phyloP scores from a whole-genome alignment of 2,888 invertebrate genomes.

The Eupithecia subfuscata region DNA sequence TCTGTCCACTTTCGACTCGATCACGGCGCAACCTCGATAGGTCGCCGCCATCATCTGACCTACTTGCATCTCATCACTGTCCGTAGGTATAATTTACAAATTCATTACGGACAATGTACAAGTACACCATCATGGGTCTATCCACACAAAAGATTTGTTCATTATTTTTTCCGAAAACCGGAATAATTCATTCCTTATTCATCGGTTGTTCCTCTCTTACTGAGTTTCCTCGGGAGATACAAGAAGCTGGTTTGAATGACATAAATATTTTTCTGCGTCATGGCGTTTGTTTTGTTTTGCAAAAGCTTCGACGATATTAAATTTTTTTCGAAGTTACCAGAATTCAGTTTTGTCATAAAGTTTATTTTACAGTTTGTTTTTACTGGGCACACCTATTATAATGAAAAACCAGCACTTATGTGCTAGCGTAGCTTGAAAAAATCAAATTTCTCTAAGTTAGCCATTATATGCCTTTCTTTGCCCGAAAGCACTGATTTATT shows the following conservation, averaged over 20 bases:
- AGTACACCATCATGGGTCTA: slow-evolving; percentile 31
- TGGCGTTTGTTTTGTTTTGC: neutral
- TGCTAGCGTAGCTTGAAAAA: too few relatives aligned
- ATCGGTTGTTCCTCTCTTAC: slow-evolving; percentile 56
- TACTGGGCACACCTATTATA: neutral
- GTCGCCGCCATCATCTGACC: neutral
- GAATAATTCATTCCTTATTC: slow-evolving; percentile 60
- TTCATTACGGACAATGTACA: slow-evolving; percentile 34
- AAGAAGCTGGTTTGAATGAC: slow-evolving; percentile 42
- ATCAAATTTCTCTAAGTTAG: neutral
- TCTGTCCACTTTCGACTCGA: neutral
- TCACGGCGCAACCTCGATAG: neutral
- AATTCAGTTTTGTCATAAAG: neutral
- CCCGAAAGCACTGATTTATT: neutral
- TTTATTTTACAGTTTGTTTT: neutral
- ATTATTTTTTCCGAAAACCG: slow-evolving; percentile 48
- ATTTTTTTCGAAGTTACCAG: neutral
- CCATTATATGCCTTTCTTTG: neutral
- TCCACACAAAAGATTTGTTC: slow-evolving; percentile 41
- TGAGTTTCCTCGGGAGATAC: slow-evolving; percentile 42
- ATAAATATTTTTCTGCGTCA: slow-evolving; percentile 28
- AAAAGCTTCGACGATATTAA: neutral
- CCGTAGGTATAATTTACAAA: neutral
- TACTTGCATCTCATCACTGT: slow-evolving; percentile 35
- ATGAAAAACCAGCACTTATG: too few relatives aligned